Percentiles rank a stretch among this genome's conserved stretches.
Conservation (phyloP, 35 echinoderm and acorn worm genomes). For the Patiria miniata region DNA sequence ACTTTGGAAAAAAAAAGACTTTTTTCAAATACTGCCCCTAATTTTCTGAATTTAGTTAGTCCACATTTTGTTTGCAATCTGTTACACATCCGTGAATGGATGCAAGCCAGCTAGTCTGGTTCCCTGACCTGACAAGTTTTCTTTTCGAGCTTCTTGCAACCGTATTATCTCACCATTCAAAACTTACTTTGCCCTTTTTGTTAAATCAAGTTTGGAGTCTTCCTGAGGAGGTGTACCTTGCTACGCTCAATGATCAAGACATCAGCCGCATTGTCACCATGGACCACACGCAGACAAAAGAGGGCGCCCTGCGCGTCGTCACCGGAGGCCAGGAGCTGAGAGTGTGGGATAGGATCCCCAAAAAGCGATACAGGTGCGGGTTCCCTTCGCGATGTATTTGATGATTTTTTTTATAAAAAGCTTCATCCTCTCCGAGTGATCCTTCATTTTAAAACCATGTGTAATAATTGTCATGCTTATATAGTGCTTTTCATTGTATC, state of each 20-base stretch:
- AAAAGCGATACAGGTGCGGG: conserved; percentile 41
- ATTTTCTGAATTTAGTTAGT: no score
- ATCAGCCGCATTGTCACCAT: conserved; percentile 46
- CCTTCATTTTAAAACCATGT: no score
- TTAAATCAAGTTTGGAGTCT: conserved; percentile 40
- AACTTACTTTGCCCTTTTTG: neutral
- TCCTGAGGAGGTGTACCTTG: conserved; percentile 52
- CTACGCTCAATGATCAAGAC: conserved; percentile 45
- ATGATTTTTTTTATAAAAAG: no score
- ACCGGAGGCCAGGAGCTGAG: conserved; percentile 60
- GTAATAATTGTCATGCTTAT: no score
- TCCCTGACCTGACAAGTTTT: neutral
- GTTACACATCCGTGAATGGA: no score
- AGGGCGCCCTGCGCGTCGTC: conserved; percentile 22
- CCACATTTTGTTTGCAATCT: no score
- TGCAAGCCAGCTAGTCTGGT: neutral
- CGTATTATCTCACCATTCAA: no score
- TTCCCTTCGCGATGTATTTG: no score
- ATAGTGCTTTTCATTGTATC: no score
- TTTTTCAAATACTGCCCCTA: no score
- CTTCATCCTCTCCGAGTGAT: no score
- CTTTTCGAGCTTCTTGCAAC: neutral
- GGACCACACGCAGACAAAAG: conserved; percentile 16
- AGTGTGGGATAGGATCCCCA: conserved; percentile 41
- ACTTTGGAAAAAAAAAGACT: no score